A percentile compares a stretch with the other conserved stretches of the same genome.
Conservation (phyloP, 2,797 vertebrate species). For the Sarcophilus harrisii region DNA sequence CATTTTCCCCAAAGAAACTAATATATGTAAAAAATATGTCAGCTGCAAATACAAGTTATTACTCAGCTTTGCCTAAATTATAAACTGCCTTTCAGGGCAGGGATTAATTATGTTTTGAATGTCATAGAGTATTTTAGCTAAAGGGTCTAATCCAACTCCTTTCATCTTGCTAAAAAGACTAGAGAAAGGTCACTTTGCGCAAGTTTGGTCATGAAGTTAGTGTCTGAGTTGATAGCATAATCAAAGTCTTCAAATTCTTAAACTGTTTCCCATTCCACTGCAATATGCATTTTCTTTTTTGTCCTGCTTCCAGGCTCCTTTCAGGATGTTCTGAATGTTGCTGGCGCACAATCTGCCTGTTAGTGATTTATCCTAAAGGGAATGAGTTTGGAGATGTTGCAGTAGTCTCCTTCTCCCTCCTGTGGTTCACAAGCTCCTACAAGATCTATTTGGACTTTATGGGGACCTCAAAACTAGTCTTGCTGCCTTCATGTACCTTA, state of each 20-base stretch:
- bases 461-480: neutral
- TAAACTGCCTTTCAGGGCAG: neutral
- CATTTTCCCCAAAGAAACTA: neutral
- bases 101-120: neutral
- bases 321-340: neutral
- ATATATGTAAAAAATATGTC: neutral
- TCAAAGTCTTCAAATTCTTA: neutral
- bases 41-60: neutral
- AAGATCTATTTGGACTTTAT: neutral
- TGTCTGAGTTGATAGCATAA: neutral
- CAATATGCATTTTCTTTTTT: neutral
- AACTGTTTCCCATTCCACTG: neutral
- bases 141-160: neutral
- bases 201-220: neutral
- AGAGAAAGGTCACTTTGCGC: neutral
- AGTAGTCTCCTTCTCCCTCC: neutral
- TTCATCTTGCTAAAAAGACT: neutral
- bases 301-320: neutral
- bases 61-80: neutral
- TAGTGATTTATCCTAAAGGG: neutral
- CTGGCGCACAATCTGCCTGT: neutral
- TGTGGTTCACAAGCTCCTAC: neutral
- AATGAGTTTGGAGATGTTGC: neutral
- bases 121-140: neutral
- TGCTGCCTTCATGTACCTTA: neutral